Evolutionary conservation across 37 sponge, comb jelly and placozoan genomes (phyloP).

Genomic region (Geodia barretti): DNA sequence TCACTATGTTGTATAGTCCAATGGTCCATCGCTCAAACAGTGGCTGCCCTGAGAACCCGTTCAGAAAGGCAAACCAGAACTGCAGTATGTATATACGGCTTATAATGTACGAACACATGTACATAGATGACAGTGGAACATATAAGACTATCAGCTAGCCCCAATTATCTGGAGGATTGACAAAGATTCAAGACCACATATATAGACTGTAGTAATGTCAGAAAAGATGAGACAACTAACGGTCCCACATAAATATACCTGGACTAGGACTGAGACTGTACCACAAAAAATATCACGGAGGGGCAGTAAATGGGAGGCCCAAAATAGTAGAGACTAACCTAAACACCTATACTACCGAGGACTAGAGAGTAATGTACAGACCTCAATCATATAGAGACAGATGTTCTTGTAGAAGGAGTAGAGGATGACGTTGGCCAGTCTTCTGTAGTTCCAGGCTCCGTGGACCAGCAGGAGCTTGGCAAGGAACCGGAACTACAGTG

Average conservation of each 20-base stretch:
- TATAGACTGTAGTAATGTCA: too few relatives aligned
- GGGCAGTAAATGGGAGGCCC: too few relatives aligned
- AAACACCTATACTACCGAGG: neutral
- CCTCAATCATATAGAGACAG: constrained; percentile 76
- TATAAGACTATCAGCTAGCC: too few relatives aligned
- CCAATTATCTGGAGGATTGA: too few relatives aligned
- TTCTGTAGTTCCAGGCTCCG: constrained; percentile 88
- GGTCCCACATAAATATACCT: too few relatives aligned
- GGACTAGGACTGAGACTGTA: too few relatives aligned
- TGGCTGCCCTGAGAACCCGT: constrained; percentile 89
- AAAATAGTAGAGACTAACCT: neutral
- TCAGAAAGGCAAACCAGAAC: constrained; percentile 85
- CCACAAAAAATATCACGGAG: too few relatives aligned
- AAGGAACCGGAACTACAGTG: constrained; percentile 79
- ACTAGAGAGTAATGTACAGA: constrained; percentile 4
- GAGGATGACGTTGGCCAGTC: constrained; percentile 76
- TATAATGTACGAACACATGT: neutral
- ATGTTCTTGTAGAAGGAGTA: constrained; percentile 98
- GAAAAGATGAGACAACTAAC: too few relatives aligned
- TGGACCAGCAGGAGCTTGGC: constrained; percentile 84
- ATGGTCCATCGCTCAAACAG: constrained; percentile 89
- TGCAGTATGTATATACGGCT: too few relatives aligned
- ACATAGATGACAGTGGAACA: too few relatives aligned
- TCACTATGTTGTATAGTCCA: constrained; percentile 79
- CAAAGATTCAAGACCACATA: too few relatives aligned